Conservation (phyloP, 1,140 invertebrate genomes). For the Stegodyphus mimosarum region DNA sequence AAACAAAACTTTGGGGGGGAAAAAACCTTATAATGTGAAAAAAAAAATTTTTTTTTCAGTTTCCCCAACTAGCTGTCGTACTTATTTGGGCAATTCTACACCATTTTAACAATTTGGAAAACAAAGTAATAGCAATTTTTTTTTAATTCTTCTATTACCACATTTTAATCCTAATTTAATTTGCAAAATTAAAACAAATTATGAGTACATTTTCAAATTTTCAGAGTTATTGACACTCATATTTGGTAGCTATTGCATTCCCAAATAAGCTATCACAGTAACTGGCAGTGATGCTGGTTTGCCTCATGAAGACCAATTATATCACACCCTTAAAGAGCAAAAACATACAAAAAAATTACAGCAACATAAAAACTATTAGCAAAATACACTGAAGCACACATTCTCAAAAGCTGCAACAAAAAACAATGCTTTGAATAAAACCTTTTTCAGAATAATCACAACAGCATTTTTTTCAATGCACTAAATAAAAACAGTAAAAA, state of each 20-base stretch:
- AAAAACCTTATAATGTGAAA: too few relatives aligned
- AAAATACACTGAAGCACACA: conserved; percentile 42
- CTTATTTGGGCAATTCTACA: too few relatives aligned
- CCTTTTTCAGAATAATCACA: not conserved
- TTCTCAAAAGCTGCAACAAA: conserved; percentile 43
- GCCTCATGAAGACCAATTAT: conserved; percentile 53
- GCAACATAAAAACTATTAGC: not conserved
- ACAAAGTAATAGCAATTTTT: too few relatives aligned
- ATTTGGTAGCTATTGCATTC: conserved; percentile 42
- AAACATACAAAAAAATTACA: conserved; percentile 25
- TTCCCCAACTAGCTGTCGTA: too few relatives aligned
- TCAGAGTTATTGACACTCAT: too few relatives aligned
- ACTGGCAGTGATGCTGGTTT: conserved; percentile 60
- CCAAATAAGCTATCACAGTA: conserved; percentile 61
- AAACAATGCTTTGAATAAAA: not conserved
- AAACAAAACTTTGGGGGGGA: too few relatives aligned
- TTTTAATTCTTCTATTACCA: too few relatives aligned
- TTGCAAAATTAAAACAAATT: too few relatives aligned
- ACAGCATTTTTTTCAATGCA: not conserved
- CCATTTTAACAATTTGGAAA: too few relatives aligned
- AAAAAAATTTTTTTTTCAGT: too few relatives aligned
- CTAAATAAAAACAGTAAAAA: conserved; percentile 35
- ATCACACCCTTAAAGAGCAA: conserved; percentile 46
- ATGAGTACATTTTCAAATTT: too few relatives aligned
- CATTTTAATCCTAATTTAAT: too few relatives aligned